Conservation (phyloP, 2,797 vertebrate species). For the Pseudopleuronectes americanus region DNA sequence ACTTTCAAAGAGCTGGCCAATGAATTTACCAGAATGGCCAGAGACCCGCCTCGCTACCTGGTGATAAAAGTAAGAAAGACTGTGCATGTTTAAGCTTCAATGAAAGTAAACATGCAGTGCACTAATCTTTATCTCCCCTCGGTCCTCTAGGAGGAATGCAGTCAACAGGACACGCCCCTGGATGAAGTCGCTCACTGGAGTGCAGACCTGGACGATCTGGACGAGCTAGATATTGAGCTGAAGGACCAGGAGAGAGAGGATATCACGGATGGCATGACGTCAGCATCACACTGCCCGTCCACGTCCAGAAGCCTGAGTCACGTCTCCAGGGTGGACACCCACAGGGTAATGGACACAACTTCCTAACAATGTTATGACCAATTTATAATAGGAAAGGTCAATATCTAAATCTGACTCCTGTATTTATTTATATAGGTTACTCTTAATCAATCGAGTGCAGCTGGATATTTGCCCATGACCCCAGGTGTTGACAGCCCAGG, state of each 20-base stretch:
- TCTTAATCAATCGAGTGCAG: constrained; percentile 61
- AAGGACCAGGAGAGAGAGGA: constrained; percentile 77
- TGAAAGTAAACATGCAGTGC: not conserved
- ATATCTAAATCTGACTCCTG: constrained; percentile 3
- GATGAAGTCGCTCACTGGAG: constrained; percentile 84
- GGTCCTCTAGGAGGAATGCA: constrained; percentile 74
- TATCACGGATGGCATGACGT: constrained; percentile 50
- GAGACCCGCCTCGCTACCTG: constrained; percentile 93
- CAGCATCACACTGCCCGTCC: constrained; percentile 70
- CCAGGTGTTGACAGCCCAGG: constrained; percentile 80
- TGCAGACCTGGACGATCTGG: constrained; percentile 85
- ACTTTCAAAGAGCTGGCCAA: constrained; percentile 96
- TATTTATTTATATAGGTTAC: constrained; percentile 61
- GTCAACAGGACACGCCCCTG: constrained; percentile 61
- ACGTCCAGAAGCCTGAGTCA: constrained; percentile 75
- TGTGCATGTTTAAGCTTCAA: not conserved
- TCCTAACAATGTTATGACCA: not conserved
- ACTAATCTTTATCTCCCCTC: not conserved
- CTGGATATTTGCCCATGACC: constrained; percentile 95
- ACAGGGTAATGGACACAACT: constrained; percentile 66
- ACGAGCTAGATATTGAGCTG: constrained; percentile 74
- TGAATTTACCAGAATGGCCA: constrained; percentile 96
- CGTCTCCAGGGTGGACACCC: constrained; percentile 68
- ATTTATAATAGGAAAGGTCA: not conserved
- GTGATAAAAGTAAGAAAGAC: constrained; percentile 89